Conservation (phyloP, 1,140 invertebrate species). For the Matsumurasca onukii region DNA sequence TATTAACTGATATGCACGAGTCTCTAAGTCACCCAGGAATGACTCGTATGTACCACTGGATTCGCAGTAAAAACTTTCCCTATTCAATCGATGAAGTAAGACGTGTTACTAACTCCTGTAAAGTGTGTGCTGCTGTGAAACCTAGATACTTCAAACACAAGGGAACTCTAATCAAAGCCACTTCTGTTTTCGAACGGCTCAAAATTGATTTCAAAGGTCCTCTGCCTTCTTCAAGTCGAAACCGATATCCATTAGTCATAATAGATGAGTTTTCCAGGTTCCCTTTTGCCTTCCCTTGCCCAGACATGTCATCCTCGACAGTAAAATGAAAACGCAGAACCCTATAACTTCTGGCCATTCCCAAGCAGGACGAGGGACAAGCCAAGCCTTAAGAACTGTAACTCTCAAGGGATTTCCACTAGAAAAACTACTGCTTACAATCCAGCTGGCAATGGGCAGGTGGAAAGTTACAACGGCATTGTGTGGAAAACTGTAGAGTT, state of each 20-base stretch:
- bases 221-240: conserved; percentile 38
- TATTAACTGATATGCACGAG: background rate
- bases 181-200: conserved; percentile 39
- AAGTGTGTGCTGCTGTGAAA: conserved; percentile 24
- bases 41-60: conserved; percentile 21
- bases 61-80: conserved; percentile 26
- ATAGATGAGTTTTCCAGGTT: conserved; percentile 45
- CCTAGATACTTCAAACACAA: conserved; percentile 29
- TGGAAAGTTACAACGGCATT: background rate
- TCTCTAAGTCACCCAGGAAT: background rate
- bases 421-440: background rate
- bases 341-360: conserved; percentile 39
- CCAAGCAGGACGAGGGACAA: background rate
- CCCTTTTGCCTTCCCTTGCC: conserved; percentile 41
- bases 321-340: conserved; percentile 39
- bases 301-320: conserved; percentile 35
- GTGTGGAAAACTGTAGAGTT: background rate
- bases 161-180: conserved; percentile 40
- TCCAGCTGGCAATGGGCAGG: background rate
- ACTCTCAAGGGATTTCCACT: background rate
- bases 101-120: background rate
- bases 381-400: background rate
- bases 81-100: conserved; percentile 25
- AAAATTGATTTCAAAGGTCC: conserved; percentile 45
- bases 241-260: conserved; percentile 42